These are phyloP conservation scores for Andinoacara biseriatus DNA, from an alignment of 2,113 vertebrate genomes.

Conservation along the genomic window DNA sequence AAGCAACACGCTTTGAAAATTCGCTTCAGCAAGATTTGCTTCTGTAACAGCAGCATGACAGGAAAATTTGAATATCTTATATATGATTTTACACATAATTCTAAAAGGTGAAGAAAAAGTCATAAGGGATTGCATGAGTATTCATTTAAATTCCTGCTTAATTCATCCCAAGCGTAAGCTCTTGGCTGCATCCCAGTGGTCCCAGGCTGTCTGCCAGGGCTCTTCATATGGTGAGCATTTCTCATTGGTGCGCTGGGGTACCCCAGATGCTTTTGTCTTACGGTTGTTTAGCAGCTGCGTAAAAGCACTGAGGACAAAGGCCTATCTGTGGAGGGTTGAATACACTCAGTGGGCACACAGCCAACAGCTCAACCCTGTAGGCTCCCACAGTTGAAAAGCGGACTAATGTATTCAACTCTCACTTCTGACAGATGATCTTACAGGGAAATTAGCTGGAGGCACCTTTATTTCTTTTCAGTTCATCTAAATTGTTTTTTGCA, in stretches of 20 bases:
- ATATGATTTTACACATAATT: not conserved
- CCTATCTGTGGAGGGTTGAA: slow-evolving; percentile 88
- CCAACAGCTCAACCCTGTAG: slow-evolving; percentile 84
- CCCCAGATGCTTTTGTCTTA: slow-evolving; percentile 88
- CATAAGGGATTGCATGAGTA: slow-evolving; percentile 22
- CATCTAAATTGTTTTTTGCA: slow-evolving; percentile 10
- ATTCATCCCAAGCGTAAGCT: slow-evolving; percentile 60
- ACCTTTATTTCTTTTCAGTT: slow-evolving; percentile 32
- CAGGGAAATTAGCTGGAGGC: slow-evolving; percentile 46
- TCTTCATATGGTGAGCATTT: slow-evolving; percentile 76
- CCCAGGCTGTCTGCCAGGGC: slow-evolving; percentile 55
- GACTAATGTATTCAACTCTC: slow-evolving; percentile 68
- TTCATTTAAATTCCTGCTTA: slow-evolving; percentile 60
- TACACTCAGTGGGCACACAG: slow-evolving; percentile 84
- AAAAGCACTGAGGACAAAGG: slow-evolving; percentile 87
- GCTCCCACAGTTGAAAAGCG: slow-evolving; percentile 73
- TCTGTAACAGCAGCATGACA: not conserved
- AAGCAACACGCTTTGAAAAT: slow-evolving; percentile 12
- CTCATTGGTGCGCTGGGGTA: slow-evolving; percentile 77
- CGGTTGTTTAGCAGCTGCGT: slow-evolving; percentile 77
- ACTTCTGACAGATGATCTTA: slow-evolving; percentile 63
- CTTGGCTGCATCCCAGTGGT: slow-evolving; percentile 59
- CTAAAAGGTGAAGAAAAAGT: slow-evolving; percentile 18
- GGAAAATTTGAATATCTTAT: not conserved
- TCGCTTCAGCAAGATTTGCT: not conserved